phyloP scores from a whole-genome alignment of 1,140 invertebrate species.

The Potamilus streckersoni region DNA sequence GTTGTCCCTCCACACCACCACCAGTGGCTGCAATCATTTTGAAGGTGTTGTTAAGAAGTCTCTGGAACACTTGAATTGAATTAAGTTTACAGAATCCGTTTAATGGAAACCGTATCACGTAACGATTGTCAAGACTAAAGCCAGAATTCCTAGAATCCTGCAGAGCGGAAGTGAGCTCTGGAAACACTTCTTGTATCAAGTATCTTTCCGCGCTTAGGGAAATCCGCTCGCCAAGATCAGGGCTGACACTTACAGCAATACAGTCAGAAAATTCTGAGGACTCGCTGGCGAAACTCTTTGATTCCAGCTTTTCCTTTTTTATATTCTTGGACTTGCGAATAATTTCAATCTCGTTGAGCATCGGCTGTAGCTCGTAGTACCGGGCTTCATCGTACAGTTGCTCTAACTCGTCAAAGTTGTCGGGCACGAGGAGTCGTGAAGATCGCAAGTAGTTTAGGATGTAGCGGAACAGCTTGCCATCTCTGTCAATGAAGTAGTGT shows the following conservation, averaged over 20 bases:
- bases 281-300: background rate
- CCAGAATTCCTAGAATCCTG: slow-evolving; percentile 83
- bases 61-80: slow-evolving; percentile 88
- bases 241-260: slow-evolving; percentile 87
- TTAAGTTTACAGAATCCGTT: slow-evolving; percentile 94
- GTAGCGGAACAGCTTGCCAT: slow-evolving; percentile 95
- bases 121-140: slow-evolving; percentile 87
- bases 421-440: slow-evolving; percentile 85
- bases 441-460: slow-evolving; percentile 96
- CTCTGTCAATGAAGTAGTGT: slow-evolving; percentile 97
- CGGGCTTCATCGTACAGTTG: slow-evolving; percentile 91
- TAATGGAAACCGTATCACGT: slow-evolving; percentile 89
- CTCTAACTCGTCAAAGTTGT: slow-evolving; percentile 88
- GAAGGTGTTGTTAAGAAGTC: slow-evolving; percentile 87
- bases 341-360: slow-evolving; percentile 77
- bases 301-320: slow-evolving; percentile 49
- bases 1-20: slow-evolving; percentile 89
- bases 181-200: slow-evolving; percentile 85
- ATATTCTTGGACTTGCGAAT: slow-evolving; percentile 77
- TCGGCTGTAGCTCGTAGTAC: slow-evolving; percentile 87
- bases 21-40: slow-evolving; percentile 85
- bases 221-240: slow-evolving; percentile 88
- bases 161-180: slow-evolving; percentile 86
- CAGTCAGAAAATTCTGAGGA: slow-evolving; percentile 73
- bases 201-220: slow-evolving; percentile 85